Conservation (phyloP, 2,113 vertebrate species). For the Picathartes gymnocephalus region DNA sequence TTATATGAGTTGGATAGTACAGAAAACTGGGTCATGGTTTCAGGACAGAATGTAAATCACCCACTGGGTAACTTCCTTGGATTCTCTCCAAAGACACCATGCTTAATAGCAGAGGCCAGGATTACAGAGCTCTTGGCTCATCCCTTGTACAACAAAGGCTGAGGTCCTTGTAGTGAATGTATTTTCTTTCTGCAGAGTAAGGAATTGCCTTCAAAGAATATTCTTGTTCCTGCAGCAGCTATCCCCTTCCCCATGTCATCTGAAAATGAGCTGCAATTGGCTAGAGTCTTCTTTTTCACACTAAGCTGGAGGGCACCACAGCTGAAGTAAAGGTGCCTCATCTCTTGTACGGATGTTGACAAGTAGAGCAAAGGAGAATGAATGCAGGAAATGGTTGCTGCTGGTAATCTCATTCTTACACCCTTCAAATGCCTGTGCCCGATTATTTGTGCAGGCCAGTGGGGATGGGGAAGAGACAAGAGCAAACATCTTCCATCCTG, state of each 20-base stretch:
- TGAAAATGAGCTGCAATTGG: background rate
- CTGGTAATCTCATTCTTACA: background rate
- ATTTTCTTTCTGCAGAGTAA: background rate
- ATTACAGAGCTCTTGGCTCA: background rate
- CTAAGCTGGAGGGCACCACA: background rate
- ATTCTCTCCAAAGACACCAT: background rate
- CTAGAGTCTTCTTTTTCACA: background rate
- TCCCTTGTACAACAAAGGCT: background rate
- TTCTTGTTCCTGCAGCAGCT: background rate
- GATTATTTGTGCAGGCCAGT: background rate
- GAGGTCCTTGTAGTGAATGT: background rate
- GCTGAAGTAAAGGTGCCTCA: background rate
- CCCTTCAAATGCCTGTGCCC: background rate
- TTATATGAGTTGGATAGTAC: background rate
- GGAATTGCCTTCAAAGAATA: background rate
- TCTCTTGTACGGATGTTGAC: background rate
- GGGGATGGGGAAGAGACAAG: background rate
- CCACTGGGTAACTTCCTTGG: background rate
- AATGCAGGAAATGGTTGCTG: background rate
- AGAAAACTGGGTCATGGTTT: background rate
- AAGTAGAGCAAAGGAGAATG: constrained; percentile 9
- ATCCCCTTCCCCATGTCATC: background rate
- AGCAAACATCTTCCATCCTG: background rate
- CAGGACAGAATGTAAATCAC: background rate
- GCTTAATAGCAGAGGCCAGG: background rate